Evolutionary conservation across 2,113 vertebrate genomes (phyloP).

Genomic region (Sinocyclocheilus anshuiensis): DNA sequence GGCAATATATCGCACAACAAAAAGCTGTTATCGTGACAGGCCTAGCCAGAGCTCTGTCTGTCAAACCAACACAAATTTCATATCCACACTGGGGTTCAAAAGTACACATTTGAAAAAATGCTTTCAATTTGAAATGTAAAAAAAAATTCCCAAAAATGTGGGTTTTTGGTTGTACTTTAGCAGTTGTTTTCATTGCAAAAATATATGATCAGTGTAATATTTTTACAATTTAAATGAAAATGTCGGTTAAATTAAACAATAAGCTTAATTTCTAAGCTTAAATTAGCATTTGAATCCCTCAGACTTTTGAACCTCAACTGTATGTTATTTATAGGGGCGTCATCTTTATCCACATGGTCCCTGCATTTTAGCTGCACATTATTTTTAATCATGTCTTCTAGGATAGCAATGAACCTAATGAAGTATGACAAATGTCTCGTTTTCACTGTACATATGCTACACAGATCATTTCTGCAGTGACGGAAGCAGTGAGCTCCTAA

Average conservation of each 20-base stretch:
- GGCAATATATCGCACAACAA: too few relatives aligned
- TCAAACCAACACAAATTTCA: background rate
- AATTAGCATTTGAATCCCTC: background rate
- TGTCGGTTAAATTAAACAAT: too few relatives aligned
- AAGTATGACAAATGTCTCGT: background rate
- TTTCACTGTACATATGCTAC: background rate
- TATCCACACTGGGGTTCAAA: background rate
- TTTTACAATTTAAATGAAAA: background rate
- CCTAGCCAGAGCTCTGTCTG: background rate
- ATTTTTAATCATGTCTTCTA: conserved; percentile 21
- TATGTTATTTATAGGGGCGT: background rate
- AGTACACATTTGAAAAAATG: background rate
- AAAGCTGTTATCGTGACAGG: too few relatives aligned
- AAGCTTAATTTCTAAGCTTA: background rate
- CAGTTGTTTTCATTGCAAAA: background rate
- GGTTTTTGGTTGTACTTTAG: too few relatives aligned
- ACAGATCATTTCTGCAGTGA: conserved; percentile 2
- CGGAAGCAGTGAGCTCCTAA: conserved; percentile 26
- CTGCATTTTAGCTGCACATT: conserved; percentile 25
- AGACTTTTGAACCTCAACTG: background rate
- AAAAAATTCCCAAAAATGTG: too few relatives aligned
- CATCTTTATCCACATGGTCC: conserved; percentile 17
- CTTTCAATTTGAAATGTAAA: too few relatives aligned
- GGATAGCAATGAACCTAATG: conserved; percentile 27
- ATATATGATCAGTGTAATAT: background rate